Percentiles rank a stretch among this genome's conserved stretches.
Evolutionary conservation across 2,113 vertebrate species (phyloP).

Genomic region (Loxodonta africana): DNA sequence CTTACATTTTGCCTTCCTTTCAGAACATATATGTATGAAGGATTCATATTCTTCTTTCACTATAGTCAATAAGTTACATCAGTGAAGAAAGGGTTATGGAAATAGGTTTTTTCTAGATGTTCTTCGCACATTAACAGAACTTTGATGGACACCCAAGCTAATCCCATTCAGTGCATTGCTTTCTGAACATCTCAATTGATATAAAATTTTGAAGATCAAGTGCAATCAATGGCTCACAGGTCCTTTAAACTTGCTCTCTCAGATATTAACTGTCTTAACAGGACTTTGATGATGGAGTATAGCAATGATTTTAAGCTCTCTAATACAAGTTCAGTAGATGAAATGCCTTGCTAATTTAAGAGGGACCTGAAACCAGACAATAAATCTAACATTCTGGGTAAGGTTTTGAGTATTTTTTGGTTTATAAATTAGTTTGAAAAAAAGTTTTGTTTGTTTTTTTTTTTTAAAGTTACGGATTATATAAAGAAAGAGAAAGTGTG

Average conservation of each 20-base stretch:
- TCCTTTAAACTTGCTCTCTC: neutral
- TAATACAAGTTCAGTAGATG: neutral
- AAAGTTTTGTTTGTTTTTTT: neutral
- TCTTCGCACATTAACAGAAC: neutral
- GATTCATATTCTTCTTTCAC: neutral
- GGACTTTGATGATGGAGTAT: fast-evolving
- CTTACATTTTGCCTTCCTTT: neutral
- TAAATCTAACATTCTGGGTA: neutral
- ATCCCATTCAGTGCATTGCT: neutral
- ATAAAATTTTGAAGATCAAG: neutral
- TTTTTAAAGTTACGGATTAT: neutral
- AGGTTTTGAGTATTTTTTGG: neutral
- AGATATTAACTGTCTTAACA: fast-evolving
- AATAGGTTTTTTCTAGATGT: fast-evolving
- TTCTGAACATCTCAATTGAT: neutral
- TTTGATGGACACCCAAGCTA: neutral
- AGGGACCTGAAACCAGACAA: neutral
- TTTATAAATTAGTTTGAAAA: neutral
- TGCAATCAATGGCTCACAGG: fast-evolving
- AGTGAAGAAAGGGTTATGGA: neutral
- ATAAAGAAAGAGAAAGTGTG: neutral
- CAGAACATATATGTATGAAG: neutral
- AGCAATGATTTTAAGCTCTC: fast-evolving
- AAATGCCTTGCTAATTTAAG: neutral
- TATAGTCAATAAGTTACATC: neutral